A percentile compares a stretch with the other conserved stretches of the same genome.
Conservation (phyloP, 2,797 vertebrate genomes). For the Orientallactaga sibirica region DNA sequence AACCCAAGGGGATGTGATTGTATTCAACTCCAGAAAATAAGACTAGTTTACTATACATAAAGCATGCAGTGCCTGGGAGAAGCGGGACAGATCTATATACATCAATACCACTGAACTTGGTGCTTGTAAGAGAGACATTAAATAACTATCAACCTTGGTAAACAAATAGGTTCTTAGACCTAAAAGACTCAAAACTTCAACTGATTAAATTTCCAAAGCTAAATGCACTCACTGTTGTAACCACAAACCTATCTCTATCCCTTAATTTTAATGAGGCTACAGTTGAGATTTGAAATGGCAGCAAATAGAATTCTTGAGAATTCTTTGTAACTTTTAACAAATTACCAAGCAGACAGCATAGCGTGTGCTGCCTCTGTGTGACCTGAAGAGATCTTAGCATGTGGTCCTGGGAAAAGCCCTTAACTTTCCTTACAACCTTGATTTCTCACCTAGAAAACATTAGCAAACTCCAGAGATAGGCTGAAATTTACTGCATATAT, state of each 20-base stretch:
- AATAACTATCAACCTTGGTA: not conserved
- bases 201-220: not conserved
- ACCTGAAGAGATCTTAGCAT: not conserved
- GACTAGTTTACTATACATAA: not conserved
- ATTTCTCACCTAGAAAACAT: not conserved
- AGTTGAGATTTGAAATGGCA: not conserved
- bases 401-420: not conserved
- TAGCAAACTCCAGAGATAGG: not conserved
- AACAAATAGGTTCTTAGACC: not conserved
- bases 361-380: not conserved
- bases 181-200: conserved; percentile 10
- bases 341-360: not conserved
- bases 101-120: not conserved
- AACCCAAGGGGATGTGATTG: not conserved
- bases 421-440: not conserved
- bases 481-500: not conserved
- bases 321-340: not conserved
- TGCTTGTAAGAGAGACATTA: not conserved
- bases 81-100: not conserved
- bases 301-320: not conserved
- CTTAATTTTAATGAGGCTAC: not conserved
- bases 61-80: not conserved
- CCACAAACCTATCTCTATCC: not conserved
- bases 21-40: not conserved
- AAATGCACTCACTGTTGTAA: not conserved